These are phyloP conservation scores for Drosophila lutescens DNA, from an alignment of 2,888 invertebrate genomes.

Conservation along the genomic window DNA sequence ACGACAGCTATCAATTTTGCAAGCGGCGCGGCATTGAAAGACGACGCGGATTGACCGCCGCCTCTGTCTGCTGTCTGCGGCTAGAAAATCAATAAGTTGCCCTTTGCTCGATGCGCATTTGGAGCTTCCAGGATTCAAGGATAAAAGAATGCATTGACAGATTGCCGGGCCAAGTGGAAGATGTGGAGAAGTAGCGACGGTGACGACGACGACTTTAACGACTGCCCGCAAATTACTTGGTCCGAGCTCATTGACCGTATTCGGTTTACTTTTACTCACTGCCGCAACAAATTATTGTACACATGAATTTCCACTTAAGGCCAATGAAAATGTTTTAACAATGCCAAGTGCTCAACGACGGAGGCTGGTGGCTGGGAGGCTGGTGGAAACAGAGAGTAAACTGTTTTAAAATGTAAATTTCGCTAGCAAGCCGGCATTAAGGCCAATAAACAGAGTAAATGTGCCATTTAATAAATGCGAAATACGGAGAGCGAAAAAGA, in stretches of 20 bases:
- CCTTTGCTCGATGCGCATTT: conserved; percentile 21
- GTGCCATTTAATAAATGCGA: conserved; percentile 73
- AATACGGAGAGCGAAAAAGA: conserved; percentile 51
- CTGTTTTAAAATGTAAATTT: conserved; percentile 79
- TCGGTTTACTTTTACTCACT: conserved; percentile 48
- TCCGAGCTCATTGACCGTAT: conserved; percentile 70
- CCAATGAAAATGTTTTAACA: conserved; percentile 79
- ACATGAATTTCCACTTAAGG: conserved; percentile 79
- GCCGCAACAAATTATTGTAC: conserved; percentile 75
- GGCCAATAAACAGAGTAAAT: conserved; percentile 79
- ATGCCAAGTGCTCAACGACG: conserved; percentile 45
- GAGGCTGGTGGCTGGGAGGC: neutral
- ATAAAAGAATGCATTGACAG: neutral
- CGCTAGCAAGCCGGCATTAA: conserved; percentile 75
- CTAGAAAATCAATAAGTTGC: conserved; percentile 61
- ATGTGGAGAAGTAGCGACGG: neutral
- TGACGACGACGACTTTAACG: conserved; percentile 18
- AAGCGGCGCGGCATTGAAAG: conserved; percentile 52
- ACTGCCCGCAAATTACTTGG: conserved; percentile 37
- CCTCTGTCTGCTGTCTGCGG: conserved; percentile 20
- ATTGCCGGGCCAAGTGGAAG: neutral
- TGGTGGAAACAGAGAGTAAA: conserved; percentile 50
- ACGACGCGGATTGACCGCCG: conserved; percentile 23
- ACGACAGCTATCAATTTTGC: conserved; percentile 54
- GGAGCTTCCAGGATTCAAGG: neutral